phyloP scores from a whole-genome alignment of 2,113 vertebrate genomes.

The Ictalurus punctatus region DNA sequence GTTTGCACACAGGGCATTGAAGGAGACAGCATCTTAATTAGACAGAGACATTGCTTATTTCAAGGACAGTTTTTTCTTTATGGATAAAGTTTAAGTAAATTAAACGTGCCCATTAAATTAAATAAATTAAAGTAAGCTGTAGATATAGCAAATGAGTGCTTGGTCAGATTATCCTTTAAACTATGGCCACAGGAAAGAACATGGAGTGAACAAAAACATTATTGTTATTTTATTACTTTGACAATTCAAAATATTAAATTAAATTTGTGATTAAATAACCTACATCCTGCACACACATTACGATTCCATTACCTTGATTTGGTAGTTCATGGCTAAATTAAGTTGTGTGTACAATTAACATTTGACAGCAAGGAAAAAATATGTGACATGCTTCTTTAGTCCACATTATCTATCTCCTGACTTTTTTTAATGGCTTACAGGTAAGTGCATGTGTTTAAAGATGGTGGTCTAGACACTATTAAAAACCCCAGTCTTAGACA shows the following conservation, averaged over 20 bases:
- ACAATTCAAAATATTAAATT: background rate
- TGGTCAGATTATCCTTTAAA: background rate
- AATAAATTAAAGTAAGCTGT: background rate
- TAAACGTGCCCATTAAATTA: background rate
- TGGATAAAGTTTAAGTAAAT: background rate
- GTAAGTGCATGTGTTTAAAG: background rate
- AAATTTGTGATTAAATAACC: background rate
- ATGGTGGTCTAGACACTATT: background rate
- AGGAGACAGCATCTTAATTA: background rate
- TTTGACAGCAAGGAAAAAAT: background rate
- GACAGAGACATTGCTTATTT: background rate
- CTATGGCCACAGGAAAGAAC: background rate
- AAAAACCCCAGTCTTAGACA: background rate
- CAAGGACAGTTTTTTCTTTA: background rate
- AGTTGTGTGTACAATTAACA: background rate
- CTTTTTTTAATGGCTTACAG: background rate
- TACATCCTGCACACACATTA: background rate
- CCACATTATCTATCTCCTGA: background rate
- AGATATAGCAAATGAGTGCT: background rate
- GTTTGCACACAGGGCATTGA: background rate
- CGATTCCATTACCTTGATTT: background rate
- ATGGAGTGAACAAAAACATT: background rate
- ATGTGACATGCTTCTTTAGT: background rate
- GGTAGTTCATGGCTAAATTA: background rate
- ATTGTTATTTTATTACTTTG: background rate